phyloP scores from a whole-genome alignment of 1,140 invertebrate species.

The Caerostris extrusa region DNA sequence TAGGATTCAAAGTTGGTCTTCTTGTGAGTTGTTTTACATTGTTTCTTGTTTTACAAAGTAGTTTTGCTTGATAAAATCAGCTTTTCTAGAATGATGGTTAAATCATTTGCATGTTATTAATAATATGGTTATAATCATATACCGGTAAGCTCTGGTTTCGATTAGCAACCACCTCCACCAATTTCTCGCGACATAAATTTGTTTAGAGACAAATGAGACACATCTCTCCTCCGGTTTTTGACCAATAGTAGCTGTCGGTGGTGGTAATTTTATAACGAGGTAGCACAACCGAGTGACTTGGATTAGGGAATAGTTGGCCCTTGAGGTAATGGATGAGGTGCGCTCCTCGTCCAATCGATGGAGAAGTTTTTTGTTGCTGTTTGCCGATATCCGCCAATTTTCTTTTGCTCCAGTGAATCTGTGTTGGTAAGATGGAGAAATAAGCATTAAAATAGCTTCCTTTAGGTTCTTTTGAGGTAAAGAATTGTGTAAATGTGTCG shows the following conservation, averaged over 20 bases:
- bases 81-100: no score
- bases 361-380: conserved; percentile 22
- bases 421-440: background rate
- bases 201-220: conserved; percentile 24
- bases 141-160: background rate
- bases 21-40: background rate
- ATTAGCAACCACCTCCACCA: conserved; percentile 10
- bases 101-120: no score
- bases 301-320: background rate
- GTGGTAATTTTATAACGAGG: conserved; percentile 63
- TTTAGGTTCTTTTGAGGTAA: background rate
- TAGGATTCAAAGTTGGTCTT: background rate
- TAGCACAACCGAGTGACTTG: background rate
- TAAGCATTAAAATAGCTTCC: background rate
- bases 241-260: conserved; percentile 56
- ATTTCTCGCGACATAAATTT: conserved; percentile 59
- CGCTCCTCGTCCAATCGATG: background rate
- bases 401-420: background rate
- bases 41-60: no score
- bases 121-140: no score
- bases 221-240: conserved; percentile 16
- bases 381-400: background rate
- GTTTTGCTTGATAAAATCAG: no score
- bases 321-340: conserved; percentile 42
- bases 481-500: background rate